Evolutionary conservation across 2,888 invertebrate genomes (phyloP).

Genomic region (Synanthedon formicaeformis): DNA sequence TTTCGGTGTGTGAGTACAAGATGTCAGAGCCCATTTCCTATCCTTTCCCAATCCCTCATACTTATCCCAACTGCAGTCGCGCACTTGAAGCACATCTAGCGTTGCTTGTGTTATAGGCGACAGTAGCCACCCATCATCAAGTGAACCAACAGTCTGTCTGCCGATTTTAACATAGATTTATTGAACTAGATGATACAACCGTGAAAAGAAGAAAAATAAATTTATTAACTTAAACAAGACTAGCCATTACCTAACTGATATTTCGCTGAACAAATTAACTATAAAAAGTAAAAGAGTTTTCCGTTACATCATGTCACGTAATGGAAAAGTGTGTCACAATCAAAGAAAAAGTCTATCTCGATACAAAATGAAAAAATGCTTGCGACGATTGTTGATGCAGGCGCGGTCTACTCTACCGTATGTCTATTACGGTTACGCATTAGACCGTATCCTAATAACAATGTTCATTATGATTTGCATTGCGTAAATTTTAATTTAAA

Average conservation of each 20-base stretch:
- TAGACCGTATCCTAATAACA: not conserved
- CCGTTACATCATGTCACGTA: slow-evolving; percentile 45
- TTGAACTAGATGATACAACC: not conserved
- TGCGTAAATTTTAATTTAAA: too few relatives aligned
- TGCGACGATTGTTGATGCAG: not conserved
- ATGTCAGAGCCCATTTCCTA: not conserved
- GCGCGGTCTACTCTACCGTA: not conserved
- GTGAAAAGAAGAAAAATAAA: too few relatives aligned
- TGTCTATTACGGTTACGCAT: not conserved
- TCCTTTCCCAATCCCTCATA: not conserved
- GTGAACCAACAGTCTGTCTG: not conserved
- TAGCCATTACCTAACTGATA: not conserved
- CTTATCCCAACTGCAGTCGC: not conserved
- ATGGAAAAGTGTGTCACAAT: slow-evolving; percentile 49
- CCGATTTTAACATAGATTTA: not conserved
- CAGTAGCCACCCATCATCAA: not conserved
- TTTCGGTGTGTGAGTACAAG: too few relatives aligned
- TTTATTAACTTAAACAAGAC: not conserved
- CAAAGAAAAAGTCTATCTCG: slow-evolving; percentile 29
- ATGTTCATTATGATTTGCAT: not conserved
- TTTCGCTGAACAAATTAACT: slow-evolving; percentile 14
- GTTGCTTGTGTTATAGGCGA: not conserved
- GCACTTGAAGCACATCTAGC: too few relatives aligned
- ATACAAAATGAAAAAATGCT: slow-evolving; percentile 3
- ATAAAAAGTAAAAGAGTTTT: slow-evolving; percentile 21